Base-by-base conservation (phyloP, 2,113 vertebrate species). In the Pedetes capensis region DNA sequence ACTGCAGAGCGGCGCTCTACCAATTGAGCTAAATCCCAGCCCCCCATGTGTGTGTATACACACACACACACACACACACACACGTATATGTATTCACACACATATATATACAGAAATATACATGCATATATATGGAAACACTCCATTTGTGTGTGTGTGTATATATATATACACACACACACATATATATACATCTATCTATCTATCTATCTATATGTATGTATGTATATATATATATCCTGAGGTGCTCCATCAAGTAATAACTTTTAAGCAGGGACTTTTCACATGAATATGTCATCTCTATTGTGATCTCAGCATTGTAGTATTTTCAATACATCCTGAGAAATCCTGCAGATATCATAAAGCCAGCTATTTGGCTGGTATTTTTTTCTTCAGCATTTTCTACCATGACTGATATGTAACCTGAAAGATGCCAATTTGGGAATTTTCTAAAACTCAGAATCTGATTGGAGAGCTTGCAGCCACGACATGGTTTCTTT, bases 381-480 rank as follows among this genome's bases (percentile, higher is more conserved):
- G n/a, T n/a, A n/a, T n/a, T 90, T 75, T 95, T 82, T 79, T 90
- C 57, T 76, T 89, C 1, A 90, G 88, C 57, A 83, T 16, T 64
- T 95, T 92, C 34, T 85, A 17, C 25, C 55, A 11, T 83, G 37
- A 76, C 18, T 18, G 14, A 6, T 68, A 29, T 37, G 39, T 84
- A 74, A 71, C 44, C 53, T 87, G 34, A 27, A 84, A 53, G 68
- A 90, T 75, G 27, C 39, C 10, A 63, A 3, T 37, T 32, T 20
- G 63, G 61, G 55, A 92, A 27, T 32, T 44, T 22, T 90, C 86
- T n/a, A n/a, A n/a, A n/a, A n/a, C n/a, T 71, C 44, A 22, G 27
- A 49, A 22, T 81, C 29, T 86, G 39, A 89, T 18, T 64, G 66
- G 55, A 91, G n/a, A 64, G 63, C n/a, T 81, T 84, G 39, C 4